Conservation (phyloP, 2,113 vertebrate species). For the Nothoprocta perdicaria region DNA sequence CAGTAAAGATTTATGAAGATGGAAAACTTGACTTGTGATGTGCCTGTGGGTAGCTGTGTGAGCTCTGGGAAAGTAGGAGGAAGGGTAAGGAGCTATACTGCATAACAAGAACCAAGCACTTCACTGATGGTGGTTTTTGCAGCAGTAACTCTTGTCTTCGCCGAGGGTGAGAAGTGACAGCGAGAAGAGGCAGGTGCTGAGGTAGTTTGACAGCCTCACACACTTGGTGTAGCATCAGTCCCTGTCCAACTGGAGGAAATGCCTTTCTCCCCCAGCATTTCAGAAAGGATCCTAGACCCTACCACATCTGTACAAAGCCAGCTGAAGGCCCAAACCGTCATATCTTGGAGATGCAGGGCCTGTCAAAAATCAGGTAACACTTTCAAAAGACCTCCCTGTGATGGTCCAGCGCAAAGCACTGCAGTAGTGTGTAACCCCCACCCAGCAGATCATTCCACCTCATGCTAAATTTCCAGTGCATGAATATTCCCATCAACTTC, state of each 20-base stretch:
- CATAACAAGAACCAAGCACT: background rate
- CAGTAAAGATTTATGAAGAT: constrained; percentile 21
- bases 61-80: background rate
- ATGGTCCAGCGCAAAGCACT: fast-evolving
- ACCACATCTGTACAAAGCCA: no score
- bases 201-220: background rate
- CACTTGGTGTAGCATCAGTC: background rate
- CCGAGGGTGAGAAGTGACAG: background rate
- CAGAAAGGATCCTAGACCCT: no score
- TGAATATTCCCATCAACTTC: background rate
- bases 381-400: background rate
- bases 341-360: background rate
- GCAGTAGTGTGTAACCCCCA: background rate
- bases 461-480: background rate
- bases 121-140: background rate
- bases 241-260: background rate
- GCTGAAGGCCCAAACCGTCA: no score
- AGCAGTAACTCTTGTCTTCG: background rate
- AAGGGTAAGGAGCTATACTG: background rate
- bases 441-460: background rate
- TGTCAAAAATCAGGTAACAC: background rate
- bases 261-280: background rate
- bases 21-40: background rate
- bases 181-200: background rate
- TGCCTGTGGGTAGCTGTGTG: background rate